Evolutionary conservation across 2,888 invertebrate species (phyloP).

Genomic region (Scaeva pyrastri): DNA sequence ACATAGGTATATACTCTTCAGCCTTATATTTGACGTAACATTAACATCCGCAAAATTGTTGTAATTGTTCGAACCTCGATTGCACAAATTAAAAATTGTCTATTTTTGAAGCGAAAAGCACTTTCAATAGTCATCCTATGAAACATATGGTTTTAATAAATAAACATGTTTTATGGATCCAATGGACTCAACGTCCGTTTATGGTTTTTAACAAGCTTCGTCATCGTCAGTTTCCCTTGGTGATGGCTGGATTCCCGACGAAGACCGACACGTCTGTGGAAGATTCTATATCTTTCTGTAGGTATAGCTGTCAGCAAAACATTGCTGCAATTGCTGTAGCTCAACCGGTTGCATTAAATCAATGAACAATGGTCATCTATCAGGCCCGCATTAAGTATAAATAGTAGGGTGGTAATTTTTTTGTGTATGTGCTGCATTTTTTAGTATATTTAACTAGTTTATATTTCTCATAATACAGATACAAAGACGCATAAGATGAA

Average conservation of each 20-base stretch:
- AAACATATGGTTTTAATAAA: slow-evolving; percentile 59
- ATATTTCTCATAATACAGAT: too few species aligned
- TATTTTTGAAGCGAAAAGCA: background rate
- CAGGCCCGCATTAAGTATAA: slow-evolving; percentile 62
- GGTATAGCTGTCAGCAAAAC: too few species aligned
- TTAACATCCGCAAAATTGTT: too few species aligned
- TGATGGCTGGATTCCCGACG: background rate
- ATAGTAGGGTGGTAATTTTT: background rate
- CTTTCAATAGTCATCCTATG: background rate
- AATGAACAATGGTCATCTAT: slow-evolving; percentile 73
- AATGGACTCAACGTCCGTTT: slow-evolving; percentile 10
- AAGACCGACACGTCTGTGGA: slow-evolving; percentile 4
- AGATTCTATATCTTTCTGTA: slow-evolving; percentile 3
- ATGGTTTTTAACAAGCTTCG: background rate
- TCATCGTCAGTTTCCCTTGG: slow-evolving; percentile 15
- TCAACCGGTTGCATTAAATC: slow-evolving; percentile 65
- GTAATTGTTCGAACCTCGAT: too few species aligned
- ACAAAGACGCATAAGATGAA: too few species aligned
- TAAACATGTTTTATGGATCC: background rate
- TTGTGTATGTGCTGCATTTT: too few species aligned
- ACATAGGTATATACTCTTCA: too few species aligned
- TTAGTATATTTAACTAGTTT: too few species aligned
- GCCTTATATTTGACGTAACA: too few species aligned
- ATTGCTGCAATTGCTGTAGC: slow-evolving; percentile 11
- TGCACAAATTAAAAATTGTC: too few species aligned